These are phyloP conservation scores for Rhea pennata DNA, from an alignment of 2,113 vertebrate species.

Conservation along the genomic window DNA sequence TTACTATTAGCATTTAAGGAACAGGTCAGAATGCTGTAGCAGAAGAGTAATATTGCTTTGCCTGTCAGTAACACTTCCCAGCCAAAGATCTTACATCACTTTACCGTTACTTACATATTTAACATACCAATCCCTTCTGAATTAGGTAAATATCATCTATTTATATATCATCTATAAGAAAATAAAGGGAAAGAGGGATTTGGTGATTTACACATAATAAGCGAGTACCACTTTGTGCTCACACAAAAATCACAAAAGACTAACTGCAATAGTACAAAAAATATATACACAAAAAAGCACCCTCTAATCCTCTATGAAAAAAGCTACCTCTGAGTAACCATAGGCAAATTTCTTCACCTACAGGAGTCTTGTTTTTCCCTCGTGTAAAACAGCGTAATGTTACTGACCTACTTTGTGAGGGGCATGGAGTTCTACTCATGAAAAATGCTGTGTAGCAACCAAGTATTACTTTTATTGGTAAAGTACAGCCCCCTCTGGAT, in stretches of 20 bases:
- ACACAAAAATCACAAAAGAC: neutral
- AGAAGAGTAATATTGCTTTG: neutral
- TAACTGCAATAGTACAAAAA: neutral
- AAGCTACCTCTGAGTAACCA: neutral
- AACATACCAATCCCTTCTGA: neutral
- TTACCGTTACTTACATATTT: neutral
- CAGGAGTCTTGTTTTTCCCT: neutral
- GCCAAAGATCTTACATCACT: neutral
- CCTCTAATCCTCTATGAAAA: neutral
- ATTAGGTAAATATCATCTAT: neutral
- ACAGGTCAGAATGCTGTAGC: neutral
- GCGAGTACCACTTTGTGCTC: neutral
- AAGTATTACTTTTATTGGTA: neutral
- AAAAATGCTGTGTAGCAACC: neutral
- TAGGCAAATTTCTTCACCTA: neutral
- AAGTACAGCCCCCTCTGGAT: neutral
- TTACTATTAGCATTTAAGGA: neutral
- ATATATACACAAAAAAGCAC: neutral
- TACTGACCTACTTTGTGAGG: neutral
- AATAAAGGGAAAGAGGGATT: neutral
- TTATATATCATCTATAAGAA: neutral
- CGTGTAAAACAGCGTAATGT: neutral
- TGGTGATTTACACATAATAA: neutral
- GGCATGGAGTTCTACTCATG: neutral
- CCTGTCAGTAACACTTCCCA: neutral